phyloP scores from a whole-genome alignment of 1,140 invertebrate species.

The Euglossa dilemma region DNA sequence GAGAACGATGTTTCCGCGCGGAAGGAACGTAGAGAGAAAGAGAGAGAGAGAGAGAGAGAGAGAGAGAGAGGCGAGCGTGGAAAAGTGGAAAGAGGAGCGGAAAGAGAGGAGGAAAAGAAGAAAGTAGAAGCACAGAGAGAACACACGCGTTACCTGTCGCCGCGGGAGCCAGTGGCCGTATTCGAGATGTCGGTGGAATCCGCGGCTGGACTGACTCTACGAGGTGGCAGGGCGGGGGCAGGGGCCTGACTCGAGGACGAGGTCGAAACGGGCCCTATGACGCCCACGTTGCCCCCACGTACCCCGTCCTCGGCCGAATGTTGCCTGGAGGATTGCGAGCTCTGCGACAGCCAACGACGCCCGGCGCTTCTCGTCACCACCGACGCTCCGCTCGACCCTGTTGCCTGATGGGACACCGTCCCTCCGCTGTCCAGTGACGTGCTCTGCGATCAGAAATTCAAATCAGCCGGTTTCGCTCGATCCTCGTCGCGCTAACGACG shows the following conservation, averaged over 20 bases:
- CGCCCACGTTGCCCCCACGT: conserved; percentile 72
- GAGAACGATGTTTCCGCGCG: neutral
- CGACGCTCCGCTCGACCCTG: conserved; percentile 52
- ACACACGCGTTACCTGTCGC: conserved; percentile 70
- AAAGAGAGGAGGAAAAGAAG: neutral
- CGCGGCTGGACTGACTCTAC: conserved; percentile 77
- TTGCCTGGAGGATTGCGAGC: conserved; percentile 71
- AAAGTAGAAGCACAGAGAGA: neutral
- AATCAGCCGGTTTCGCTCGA: neutral
- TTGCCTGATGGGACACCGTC: conserved; percentile 69
- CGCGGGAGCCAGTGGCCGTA: conserved; percentile 61
- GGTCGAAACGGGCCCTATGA: conserved; percentile 71
- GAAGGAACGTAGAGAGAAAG: neutral
- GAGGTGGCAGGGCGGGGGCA: conserved; percentile 72
- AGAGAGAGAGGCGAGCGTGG: neutral
- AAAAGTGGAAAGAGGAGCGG: neutral
- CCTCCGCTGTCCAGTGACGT: conserved; percentile 74
- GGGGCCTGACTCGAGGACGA: conserved; percentile 73
- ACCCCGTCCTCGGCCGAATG: conserved; percentile 75
- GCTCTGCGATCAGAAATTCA: conserved; percentile 69
- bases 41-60: neutral
- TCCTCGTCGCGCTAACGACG: neutral
- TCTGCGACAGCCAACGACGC: conserved; percentile 76
- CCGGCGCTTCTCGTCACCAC: conserved; percentile 65
- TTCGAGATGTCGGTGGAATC: conserved; percentile 75